Evolutionary conservation across 92 coral and sea anemone species (phyloP).

Genomic region (Zoanthus sociatus): DNA sequence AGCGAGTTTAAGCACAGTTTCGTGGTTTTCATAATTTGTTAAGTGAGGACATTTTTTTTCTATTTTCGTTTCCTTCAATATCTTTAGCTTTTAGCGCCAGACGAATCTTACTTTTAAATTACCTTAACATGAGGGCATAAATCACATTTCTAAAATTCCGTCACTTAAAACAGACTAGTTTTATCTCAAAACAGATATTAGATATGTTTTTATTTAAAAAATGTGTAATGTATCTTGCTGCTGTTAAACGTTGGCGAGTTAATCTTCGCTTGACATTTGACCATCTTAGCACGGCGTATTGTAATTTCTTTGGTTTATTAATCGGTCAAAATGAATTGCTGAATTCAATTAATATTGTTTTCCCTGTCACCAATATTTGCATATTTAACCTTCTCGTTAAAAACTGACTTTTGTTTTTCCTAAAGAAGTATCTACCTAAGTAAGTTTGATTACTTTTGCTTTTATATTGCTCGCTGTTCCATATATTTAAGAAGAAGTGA

Average conservation of each 20-base stretch:
- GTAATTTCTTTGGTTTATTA: slow-evolving; percentile 3
- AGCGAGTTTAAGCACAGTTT: background rate
- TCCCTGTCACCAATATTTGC: slow-evolving; percentile 7
- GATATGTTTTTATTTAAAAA: background rate
- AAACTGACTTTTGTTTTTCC: background rate
- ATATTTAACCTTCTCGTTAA: slow-evolving; percentile 6
- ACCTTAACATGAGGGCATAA: background rate
- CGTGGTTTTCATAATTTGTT: background rate
- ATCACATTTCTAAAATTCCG: background rate
- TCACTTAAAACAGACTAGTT: background rate
- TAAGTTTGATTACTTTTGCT: background rate
- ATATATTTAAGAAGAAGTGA: background rate
- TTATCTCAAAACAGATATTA: slow-evolving; percentile 2
- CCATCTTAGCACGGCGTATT: slow-evolving; percentile 7
- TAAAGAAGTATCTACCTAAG: background rate
- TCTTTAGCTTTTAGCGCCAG: background rate
- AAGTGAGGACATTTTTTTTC: background rate
- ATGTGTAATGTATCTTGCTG: slow-evolving; percentile 22
- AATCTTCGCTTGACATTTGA: slow-evolving; percentile 16
- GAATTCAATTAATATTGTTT: slow-evolving; percentile 6
- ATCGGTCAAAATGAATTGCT: background rate
- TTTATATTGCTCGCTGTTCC: background rate
- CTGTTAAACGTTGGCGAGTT: background rate
- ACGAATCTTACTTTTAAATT: background rate
- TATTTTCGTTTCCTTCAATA: background rate